A percentile compares a stretch with the other conserved stretches of the same genome.
Conservation (phyloP, 2,888 invertebrate species). For the Atethmia centrago region DNA sequence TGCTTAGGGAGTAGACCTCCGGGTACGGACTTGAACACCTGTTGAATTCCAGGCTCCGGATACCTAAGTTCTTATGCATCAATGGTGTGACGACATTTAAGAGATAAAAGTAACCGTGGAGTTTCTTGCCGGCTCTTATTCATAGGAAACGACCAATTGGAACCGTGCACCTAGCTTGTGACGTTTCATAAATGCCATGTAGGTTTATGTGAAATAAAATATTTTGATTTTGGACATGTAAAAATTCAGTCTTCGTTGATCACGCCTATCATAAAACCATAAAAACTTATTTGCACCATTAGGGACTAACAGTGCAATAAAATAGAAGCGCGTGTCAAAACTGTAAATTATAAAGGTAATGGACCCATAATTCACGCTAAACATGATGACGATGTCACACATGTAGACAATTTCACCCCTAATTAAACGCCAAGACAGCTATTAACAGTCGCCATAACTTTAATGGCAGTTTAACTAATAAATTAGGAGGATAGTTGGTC, state of each 20-base stretch:
- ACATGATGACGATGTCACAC: conserved; percentile 42
- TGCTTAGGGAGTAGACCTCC: no score
- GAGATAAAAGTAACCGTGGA: no score
- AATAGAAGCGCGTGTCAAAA: conserved; percentile 12
- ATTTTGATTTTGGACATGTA: no score
- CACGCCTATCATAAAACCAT: neutral
- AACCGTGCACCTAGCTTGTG: no score
- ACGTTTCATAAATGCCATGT: no score
- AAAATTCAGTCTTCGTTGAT: neutral
- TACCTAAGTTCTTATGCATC: no score
- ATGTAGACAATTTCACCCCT: conserved; percentile 54
- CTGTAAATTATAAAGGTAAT: conserved; percentile 16
- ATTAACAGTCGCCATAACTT: conserved; percentile 64
- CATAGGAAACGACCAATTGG: no score
- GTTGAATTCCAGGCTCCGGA: no score
- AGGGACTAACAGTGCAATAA: neutral
- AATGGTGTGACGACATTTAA: no score
- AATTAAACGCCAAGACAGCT: conserved; percentile 59
- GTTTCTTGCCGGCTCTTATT: no score
- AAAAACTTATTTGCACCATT: conserved; percentile 4
- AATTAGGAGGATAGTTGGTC: conserved; percentile 48
- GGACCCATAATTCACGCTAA: conserved; percentile 32
- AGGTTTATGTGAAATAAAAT: no score
- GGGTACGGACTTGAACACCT: no score
- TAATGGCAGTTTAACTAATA: conserved; percentile 60